Conservation (phyloP, 2,113 vertebrate species). For the Ciconia maguari region DNA sequence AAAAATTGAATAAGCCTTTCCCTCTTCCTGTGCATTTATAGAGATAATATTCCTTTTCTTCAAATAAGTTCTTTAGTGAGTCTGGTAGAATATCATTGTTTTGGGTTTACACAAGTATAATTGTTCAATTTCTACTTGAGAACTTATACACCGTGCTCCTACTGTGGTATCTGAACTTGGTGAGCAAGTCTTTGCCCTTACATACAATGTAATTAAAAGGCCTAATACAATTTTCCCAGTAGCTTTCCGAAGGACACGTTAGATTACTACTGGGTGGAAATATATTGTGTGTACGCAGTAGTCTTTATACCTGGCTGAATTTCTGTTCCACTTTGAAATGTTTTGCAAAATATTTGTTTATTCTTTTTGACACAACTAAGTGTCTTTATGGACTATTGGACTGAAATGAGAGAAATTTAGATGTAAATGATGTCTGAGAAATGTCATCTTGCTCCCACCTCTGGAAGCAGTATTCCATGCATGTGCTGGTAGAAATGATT, state of each 20-base stretch:
- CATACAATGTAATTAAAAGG: background rate
- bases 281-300: background rate
- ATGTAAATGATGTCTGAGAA: background rate
- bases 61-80: background rate
- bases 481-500: background rate
- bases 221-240: background rate
- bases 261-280: background rate
- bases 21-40: background rate
- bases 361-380: background rate
- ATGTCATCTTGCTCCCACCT: background rate
- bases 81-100: background rate
- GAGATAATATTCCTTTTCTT: background rate
- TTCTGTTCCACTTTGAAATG: background rate
- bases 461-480: accelerated
- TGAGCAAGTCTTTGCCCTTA: background rate
- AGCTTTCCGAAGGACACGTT: background rate
- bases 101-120: background rate
- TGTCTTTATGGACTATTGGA: background rate
- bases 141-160: background rate
- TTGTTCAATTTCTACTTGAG: background rate
- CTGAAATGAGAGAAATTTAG: background rate
- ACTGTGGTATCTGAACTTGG: background rate
- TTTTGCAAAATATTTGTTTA: background rate
- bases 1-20: background rate
- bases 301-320: background rate